phyloP scores from a whole-genome alignment of 2,113 vertebrate species.

The Bombycilla garrulus region DNA sequence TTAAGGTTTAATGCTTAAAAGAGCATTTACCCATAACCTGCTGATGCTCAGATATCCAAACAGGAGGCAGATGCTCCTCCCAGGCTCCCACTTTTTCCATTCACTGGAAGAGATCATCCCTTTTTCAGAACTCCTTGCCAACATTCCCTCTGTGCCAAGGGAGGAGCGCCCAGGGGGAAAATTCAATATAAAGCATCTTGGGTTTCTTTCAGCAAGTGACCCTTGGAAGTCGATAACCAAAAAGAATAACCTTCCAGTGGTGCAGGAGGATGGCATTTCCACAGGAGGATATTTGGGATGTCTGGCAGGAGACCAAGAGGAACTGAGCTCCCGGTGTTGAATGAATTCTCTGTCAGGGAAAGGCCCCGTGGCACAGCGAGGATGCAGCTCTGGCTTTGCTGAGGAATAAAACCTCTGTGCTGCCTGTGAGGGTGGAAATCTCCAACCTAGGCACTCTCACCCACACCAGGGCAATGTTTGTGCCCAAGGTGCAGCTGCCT shows the following conservation, averaged over 20 bases:
- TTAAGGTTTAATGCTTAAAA: not conserved
- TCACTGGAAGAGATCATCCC: not conserved
- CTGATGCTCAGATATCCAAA: not conserved
- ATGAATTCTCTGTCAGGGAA: accelerated
- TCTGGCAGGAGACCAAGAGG: not conserved
- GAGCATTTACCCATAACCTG: not conserved
- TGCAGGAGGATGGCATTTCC: not conserved
- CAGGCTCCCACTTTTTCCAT: not conserved
- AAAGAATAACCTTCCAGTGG: not conserved
- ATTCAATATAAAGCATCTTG: accelerated
- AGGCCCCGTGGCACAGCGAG: accelerated
- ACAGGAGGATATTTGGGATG: not conserved
- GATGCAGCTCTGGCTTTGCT: not conserved
- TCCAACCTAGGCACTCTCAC: not conserved
- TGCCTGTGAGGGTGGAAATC: not conserved
- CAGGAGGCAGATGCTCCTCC: not conserved
- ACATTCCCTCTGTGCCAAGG: not conserved
- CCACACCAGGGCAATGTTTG: accelerated
- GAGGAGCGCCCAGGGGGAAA: not conserved
- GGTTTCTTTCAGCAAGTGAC: not conserved
- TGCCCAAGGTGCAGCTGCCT: not conserved
- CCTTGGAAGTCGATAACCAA: not conserved
- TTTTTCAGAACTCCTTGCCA: not conserved
- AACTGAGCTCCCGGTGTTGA: not conserved
- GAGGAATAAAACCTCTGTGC: not conserved